Percentiles rank a stretch among this genome's conserved stretches.
These are phyloP conservation scores for Lampropteryx suffumata DNA, from an alignment of 2,888 invertebrate genomes.

Conservation along the genomic window DNA sequence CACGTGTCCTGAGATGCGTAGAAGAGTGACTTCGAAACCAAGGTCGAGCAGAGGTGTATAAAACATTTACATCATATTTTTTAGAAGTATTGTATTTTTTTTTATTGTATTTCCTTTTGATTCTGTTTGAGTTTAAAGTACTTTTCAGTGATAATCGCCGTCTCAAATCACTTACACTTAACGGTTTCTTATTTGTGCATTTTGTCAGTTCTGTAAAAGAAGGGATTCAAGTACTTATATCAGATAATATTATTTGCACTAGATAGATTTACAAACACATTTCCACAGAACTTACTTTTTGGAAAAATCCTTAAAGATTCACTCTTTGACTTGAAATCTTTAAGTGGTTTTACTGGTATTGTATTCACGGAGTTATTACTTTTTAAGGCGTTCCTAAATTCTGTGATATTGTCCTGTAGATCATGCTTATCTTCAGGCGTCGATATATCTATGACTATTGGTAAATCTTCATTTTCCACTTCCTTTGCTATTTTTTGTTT, in stretches of 20 bases:
- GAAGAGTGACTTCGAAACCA: neutral
- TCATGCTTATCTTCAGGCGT: neutral
- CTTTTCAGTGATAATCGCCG: conserved; percentile 4
- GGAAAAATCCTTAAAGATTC: conserved; percentile 3
- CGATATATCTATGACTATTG: neutral
- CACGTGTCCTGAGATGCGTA: neutral
- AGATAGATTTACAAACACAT: too few relatives aligned
- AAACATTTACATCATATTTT: conserved; percentile 6
- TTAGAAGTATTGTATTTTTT: neutral
- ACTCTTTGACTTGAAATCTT: conserved; percentile 7
- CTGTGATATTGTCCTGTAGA: neutral
- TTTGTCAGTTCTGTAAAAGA: conserved; percentile 6
- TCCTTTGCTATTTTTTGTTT: neutral
- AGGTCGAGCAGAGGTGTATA: conserved; percentile 6
- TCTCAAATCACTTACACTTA: conserved; percentile 14
- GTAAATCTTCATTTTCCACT: neutral
- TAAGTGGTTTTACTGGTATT: neutral
- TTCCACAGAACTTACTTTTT: conserved; percentile 10
- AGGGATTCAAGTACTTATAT: too few relatives aligned
- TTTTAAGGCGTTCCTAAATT: neutral
- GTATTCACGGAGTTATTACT: neutral
- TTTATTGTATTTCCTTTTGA: conserved; percentile 5
- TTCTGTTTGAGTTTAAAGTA: neutral
- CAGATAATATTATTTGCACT: too few relatives aligned
- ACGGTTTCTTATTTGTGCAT: conserved; percentile 4